Evolutionary conservation across 2,797 vertebrate genomes (phyloP).

Genomic region (Galago senegalensis): DNA sequence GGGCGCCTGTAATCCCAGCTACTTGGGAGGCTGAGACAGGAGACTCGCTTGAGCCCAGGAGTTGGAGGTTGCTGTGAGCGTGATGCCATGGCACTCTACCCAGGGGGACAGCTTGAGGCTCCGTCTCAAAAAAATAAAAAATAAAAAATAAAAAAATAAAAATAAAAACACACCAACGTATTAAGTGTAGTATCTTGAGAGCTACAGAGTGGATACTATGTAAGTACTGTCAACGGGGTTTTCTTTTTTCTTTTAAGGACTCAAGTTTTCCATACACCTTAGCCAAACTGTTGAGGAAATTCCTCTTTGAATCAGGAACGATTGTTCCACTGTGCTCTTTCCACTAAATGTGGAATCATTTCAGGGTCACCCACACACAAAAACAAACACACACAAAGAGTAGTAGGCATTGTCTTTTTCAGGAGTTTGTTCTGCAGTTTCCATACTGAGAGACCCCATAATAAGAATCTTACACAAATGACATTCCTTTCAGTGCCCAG

Average conservation of each 20-base stretch:
- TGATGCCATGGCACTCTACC: too few relatives aligned
- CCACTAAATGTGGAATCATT: not conserved
- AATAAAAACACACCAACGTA: not conserved
- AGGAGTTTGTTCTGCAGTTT: conserved; percentile 33
- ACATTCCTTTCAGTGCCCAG: not conserved
- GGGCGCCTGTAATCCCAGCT: too few relatives aligned
- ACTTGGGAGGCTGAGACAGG: too few relatives aligned
- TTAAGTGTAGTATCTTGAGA: not conserved
- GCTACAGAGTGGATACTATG: not conserved
- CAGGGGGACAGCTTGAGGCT: too few relatives aligned
- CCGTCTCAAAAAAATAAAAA: too few relatives aligned
- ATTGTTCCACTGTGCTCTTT: not conserved
- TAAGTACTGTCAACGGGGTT: not conserved
- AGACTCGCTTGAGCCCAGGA: too few relatives aligned
- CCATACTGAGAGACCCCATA: conserved; percentile 31
- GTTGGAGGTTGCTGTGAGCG: too few relatives aligned
- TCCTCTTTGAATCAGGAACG: not conserved
- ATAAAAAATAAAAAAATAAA: too few relatives aligned
- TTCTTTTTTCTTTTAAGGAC: conserved; percentile 39
- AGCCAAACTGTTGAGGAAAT: not conserved
- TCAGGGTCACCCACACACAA: not conserved
- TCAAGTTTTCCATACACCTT: conserved; percentile 23
- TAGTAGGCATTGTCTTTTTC: not conserved
- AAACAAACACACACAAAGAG: not conserved
- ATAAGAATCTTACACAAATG: conserved; percentile 26